Conservation (phyloP, 2,797 vertebrate species). For the Tragelaphus eurycerus region DNA sequence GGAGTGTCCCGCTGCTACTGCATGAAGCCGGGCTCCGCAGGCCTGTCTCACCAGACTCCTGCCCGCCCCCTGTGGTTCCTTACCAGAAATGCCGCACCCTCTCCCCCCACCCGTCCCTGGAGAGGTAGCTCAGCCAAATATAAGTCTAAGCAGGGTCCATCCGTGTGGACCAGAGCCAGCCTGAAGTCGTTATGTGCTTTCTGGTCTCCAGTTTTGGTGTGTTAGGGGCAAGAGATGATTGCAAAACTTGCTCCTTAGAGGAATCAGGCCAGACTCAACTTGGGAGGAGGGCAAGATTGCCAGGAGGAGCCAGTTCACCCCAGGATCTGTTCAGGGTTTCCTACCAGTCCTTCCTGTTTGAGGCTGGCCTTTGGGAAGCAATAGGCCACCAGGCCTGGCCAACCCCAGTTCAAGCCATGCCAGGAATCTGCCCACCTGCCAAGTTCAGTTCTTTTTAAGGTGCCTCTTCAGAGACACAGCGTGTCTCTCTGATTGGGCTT, state of each 20-base stretch:
- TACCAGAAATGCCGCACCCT: neutral
- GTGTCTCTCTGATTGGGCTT: slow-evolving; percentile 78
- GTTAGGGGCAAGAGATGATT: neutral
- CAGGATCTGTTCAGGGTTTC: neutral
- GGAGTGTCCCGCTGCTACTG: neutral
- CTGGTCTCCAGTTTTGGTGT: neutral
- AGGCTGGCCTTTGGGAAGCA: neutral
- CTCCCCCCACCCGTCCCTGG: neutral
- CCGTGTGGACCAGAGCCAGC: neutral
- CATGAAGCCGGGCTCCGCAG: neutral
- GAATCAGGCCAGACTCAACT: neutral
- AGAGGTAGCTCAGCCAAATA: slow-evolving; percentile 21
- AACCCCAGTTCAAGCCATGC: slow-evolving; percentile 41
- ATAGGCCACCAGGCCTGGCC: neutral
- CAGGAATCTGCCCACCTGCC: slow-evolving; percentile 55
- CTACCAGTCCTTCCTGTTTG: neutral
- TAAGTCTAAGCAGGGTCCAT: neutral
- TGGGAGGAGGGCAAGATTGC: neutral
- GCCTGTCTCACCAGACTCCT: neutral
- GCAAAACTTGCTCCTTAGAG: neutral
- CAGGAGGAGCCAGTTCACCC: neutral
- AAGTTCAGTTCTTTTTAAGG: slow-evolving; percentile 61
- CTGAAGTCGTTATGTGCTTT: neutral
- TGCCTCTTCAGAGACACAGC: slow-evolving; percentile 76
- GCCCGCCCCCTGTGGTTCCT: neutral